Evolutionary conservation across 2,113 vertebrate species (phyloP), one percentile per base, ranked within the genome.

Genomic region (Abramis brama): DNA sequence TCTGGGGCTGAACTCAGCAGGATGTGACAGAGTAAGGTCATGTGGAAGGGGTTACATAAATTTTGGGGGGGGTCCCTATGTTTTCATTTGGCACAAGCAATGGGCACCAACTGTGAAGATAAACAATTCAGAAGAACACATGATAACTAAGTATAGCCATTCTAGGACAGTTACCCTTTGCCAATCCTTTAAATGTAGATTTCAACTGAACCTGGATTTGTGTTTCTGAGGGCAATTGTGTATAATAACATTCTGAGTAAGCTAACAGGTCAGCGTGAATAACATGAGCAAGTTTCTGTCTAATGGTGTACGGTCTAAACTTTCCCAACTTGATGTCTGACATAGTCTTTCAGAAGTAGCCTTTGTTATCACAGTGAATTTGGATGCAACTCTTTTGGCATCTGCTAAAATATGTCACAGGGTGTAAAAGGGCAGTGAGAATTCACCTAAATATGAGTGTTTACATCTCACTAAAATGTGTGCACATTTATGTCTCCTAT

Each of bases 1-100:
- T 84, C 77, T 85, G 82, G 60, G 86, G 43, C 83, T 83, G 62
- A 83, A 86, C 78, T 84, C 89, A 90, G 86, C 87, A 85, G 85
- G 82, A 83, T 80, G 88, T 82, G 82, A 86, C 86, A 81, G 85
- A 36, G 77, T 71, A 57, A 80, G 47, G 59, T 74, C 82, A 80
- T 43, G 60, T 27, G 55, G 55, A 68, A 86, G 62, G 82, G 79
- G 88, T 71, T 78, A 45, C 71, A 43, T 27, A 75, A 78, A 85
- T 85, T 59, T 30, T 43, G 78, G 64, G 55, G 83, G 83, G 79
- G 47, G 21, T 74, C 27, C 75, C 74, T 47, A 60, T 70, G 25
- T n/a, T 55, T 60, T 19, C 78, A 43, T 50, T 77, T 78, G 83
- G 60, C 79, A 81, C 79, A 68, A 70, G 79, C n/a, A 66, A 52